These are phyloP conservation scores for Nephrotoma guestfalica DNA, from an alignment of 2,888 invertebrate species.

Conservation along the genomic window DNA sequence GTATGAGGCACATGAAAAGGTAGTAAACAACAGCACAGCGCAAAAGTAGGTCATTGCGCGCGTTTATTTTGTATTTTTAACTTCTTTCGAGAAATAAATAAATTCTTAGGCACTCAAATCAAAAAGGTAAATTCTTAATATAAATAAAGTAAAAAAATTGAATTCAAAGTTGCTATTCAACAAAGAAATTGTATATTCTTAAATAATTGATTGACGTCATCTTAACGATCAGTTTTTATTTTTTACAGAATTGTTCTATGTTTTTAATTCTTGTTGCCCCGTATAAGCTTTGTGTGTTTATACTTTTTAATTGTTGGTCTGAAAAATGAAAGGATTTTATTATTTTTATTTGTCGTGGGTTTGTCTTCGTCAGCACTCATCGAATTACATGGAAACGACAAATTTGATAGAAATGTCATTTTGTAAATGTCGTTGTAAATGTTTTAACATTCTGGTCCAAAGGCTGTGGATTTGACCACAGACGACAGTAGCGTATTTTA, in stretches of 20 bases:
- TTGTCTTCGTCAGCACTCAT: neutral
- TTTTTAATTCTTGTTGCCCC: neutral
- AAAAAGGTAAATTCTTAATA: neutral
- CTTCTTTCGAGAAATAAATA: neutral
- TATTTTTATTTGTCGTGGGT: neutral
- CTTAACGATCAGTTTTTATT: neutral
- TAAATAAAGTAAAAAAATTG: neutral
- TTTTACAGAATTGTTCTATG: neutral
- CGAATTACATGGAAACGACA: no score
- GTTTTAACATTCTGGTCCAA: no score
- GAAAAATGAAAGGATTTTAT: neutral
- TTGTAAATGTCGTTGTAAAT: no score
- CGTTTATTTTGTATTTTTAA: neutral
- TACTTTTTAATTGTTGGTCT: neutral
- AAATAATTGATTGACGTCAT: neutral
- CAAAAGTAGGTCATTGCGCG: neutral
- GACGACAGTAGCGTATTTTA: no score
- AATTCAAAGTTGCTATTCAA: neutral
- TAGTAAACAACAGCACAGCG: neutral
- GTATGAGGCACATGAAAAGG: neutral
- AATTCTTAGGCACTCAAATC: neutral
- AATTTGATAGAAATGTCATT: no score
- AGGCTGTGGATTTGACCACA: no score
- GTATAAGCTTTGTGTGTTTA: no score
- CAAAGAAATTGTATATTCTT: neutral